phyloP scores from a whole-genome alignment of 2,113 vertebrate species.

The Zosterops pallidus region DNA sequence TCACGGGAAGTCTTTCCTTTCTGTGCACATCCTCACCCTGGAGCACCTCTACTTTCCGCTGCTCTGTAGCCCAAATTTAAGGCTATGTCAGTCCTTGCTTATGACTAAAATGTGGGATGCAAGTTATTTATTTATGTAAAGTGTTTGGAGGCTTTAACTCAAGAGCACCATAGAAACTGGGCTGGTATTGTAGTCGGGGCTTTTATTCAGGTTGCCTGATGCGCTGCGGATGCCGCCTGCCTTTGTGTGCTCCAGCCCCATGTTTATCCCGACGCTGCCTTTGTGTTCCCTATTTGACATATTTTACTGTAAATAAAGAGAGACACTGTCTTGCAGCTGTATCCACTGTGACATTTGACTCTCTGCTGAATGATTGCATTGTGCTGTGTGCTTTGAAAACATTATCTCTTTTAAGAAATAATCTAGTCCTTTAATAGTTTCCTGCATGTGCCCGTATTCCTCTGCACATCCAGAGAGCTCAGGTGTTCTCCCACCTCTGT shows the following conservation, averaged over 20 bases:
- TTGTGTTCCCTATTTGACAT: conserved; percentile 53
- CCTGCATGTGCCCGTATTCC: neutral
- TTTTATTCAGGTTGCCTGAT: conserved; percentile 47
- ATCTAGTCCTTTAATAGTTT: conserved; percentile 29
- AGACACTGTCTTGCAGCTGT: conserved; percentile 48
- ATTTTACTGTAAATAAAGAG: conserved; percentile 61
- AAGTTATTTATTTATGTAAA: conserved; percentile 49
- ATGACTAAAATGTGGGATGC: neutral
- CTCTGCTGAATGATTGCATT: conserved; percentile 38
- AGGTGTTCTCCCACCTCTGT: neutral
- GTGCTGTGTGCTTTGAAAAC: conserved; percentile 21
- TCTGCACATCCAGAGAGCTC: neutral
- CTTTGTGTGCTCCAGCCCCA: conserved; percentile 36
- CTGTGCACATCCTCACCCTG: neutral
- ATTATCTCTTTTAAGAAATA: conserved; percentile 39
- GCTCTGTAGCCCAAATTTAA: neutral
- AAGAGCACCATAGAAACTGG: conserved; percentile 32
- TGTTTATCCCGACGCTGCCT: conserved; percentile 37
- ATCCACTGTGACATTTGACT: conserved; percentile 64
- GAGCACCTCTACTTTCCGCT: neutral
- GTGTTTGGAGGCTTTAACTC: neutral
- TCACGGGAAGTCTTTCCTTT: neutral
- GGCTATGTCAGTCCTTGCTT: neutral
- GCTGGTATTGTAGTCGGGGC: conserved; percentile 14
- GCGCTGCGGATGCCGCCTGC: conserved; percentile 29